Evolutionary conservation across 2,113 vertebrate species (phyloP), one percentile per base, ranked within the genome.

Genomic region (Chaetodon auriga): DNA sequence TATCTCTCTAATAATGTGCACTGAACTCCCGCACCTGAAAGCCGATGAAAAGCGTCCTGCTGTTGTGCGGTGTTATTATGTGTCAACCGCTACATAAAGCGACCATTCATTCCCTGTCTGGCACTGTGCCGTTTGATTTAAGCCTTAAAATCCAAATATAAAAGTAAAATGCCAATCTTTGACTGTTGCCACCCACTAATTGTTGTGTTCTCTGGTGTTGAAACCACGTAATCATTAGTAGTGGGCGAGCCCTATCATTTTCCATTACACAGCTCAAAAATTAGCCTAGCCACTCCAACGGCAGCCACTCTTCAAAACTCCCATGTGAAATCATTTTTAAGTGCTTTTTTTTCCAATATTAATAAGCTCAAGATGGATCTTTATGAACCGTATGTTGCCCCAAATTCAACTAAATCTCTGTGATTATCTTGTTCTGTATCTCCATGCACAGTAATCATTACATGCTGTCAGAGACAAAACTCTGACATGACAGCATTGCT

Each of bases 141-240:
- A 78, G 54, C 86, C 74, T 30, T 51, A 54, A 87, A 84, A 86
- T 79, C 68, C 60, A 51, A 71, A 75, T 75, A 63, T 78, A 84
- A 88, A 92, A 63, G 78, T 65, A 75, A 90, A 90, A 89, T 85
- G 77, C 62, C 53, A 81, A 87, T 84, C 38, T 75, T 70, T 82
- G 23, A 64, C 77, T 61, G 75, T 54, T 87, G 64, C 83, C 78
- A 64, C 43, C 57, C 64, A 68, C 60, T 87, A 79, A 80, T 87
- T 88, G 65, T 82, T 83, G 79, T 66, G 71, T 84, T 75, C 25
- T n/a, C 23, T 60, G 19, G 61, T 77, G 57, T 84, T 83, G 54
- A 83, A 89, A 72, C 88, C 74, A 81, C 87, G 65, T 88, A 66
- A 81, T 89, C 70, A 78, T 78, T 80, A 76, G 62, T 41, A 64